Base-by-base conservation (phyloP, 2,113 vertebrate genomes). In the Aegotheles bennettii region DNA sequence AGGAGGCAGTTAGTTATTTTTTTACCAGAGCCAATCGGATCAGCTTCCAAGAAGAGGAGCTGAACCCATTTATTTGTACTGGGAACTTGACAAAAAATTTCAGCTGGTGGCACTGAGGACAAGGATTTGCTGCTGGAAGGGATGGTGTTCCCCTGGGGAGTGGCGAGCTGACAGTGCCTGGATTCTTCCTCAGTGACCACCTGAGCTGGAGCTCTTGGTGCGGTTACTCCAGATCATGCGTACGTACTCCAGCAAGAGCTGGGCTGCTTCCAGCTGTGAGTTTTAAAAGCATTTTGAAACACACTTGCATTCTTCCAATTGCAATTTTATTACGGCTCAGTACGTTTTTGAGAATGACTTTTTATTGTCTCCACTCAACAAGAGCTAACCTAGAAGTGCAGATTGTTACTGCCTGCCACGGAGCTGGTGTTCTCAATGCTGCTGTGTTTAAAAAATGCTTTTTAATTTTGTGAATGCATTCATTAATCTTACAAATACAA, bases 61-160 rank as follows among this genome's bases (percentile, higher is more conserved):
- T 60, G 73, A 75, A 10, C 40, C 53, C 19, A 3, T 59, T 87
- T 54, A 28, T 47, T 89, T 3, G 0, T 9, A 0, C 2, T 51
- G 45, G 50, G 64, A 94, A 28, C 53, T 7, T 65, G 57, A 36
- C 18, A 43, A 0, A 24, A 70, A 4, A 10, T 6, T n/a, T 5
- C 29, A 48, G 16, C 54, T 53, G 47, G 56, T 84, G 84, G 48
- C 28, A 13, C 5, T 5, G 7, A 74, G 69, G 64, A 13, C 0
- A 6, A 18, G 65, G 33, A 11, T 80, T 38, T 74, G 17, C 65
- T 78, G 43, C 38, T 86, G 91, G 84, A 21, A 77, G n/a, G 40
- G 29, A 9, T 47, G 3, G 0, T 12, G 68, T 24, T 76, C 21
- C n/a, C 9, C 35, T 29, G n/a, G 1, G 7, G 26, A 31, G 3